Evolutionary conservation across 2,888 invertebrate genomes (phyloP), one percentile per base, ranked within the genome.

Genomic region (Aleiodes alternator): DNA sequence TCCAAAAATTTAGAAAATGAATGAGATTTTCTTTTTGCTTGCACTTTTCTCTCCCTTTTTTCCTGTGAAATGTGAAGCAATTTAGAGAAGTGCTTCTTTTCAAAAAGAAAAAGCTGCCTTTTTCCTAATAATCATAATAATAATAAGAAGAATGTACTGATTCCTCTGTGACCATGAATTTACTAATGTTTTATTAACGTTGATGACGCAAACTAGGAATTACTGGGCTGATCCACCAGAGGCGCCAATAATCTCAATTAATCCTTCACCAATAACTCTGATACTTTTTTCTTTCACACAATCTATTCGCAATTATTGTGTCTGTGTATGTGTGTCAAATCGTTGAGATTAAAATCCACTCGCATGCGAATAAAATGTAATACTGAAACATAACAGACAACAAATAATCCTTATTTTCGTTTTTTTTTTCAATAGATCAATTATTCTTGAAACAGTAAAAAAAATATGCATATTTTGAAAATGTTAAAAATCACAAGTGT

Each of bases 201-300:
- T 1, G 61, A 23, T 61, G 38, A 61, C 61, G 61, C 43, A 61
- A 61, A 61, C 43, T 3, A 61, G 61, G 14, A 12, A 61, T 61
- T 61, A 43, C 16, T 9, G 38, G 38, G 61, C 38, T 61, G 61
- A 61, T 43, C 61, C 61, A 43, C 61, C 43, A 61, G 61, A 61
- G 61, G 61, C 61, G 61, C 61, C 61, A 16, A 61, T 61, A 61
- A 61, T 61, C 43, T 9, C 61, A 34, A 61, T 61, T 38, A 61
- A n/a, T 57, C 4, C 43, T 61, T 43, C n/a, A 43, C 11, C 43
- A 61, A 61, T 57, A 11, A 9, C n/a, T 16, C n/a, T 43, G 9
- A 43, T 43, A n/a, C 16, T 61, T 61, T 43, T 23, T 61, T n/a
- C 2, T 23, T 23, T 23, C 2, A 23, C 23, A 23, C 43, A 43